Percentiles rank a stretch among this genome's conserved stretches.
These are phyloP conservation scores for Belonocnema kinseyi DNA, from an alignment of 1,140 invertebrate species.

Conservation along the genomic window DNA sequence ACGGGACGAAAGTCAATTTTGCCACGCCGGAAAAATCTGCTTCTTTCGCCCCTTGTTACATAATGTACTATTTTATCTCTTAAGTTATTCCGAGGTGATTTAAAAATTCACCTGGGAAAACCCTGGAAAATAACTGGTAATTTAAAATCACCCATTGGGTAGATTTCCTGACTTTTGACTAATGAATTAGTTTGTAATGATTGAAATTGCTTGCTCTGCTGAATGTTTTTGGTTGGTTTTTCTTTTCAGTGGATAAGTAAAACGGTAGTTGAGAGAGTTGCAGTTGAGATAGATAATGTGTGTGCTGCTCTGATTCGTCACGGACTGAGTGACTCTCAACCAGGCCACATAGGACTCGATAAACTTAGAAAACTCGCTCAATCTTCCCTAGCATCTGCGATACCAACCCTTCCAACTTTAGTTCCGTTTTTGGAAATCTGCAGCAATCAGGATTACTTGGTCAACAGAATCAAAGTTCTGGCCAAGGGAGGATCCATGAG, in stretches of 20 bases:
- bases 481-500: conserved; percentile 87
- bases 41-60: too few species aligned
- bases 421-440: conserved; percentile 87
- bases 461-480: conserved; percentile 84
- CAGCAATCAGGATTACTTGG: conserved; percentile 89
- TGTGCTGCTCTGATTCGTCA: conserved; percentile 81
- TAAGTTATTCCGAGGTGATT: too few species aligned
- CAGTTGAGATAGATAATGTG: conserved; percentile 82
- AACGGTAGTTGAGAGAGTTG: conserved; percentile 84
- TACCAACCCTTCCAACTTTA: conserved; percentile 82
- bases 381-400: conserved; percentile 78
- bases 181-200: not conserved
- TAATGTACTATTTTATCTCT: too few species aligned
- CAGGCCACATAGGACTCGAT: conserved; percentile 83
- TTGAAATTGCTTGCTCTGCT: not conserved
- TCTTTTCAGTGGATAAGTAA: conserved; percentile 84
- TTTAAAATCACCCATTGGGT: too few species aligned
- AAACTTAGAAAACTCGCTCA: conserved; percentile 82
- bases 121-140: too few species aligned
- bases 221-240: conserved; percentile 18
- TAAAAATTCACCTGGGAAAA: too few species aligned
- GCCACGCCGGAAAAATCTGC: too few species aligned
- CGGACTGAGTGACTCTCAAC: conserved; percentile 82
- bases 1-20: too few species aligned
- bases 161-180: too few species aligned